phyloP scores from a whole-genome alignment of 2,888 invertebrate species.

The Patella pellucida region DNA sequence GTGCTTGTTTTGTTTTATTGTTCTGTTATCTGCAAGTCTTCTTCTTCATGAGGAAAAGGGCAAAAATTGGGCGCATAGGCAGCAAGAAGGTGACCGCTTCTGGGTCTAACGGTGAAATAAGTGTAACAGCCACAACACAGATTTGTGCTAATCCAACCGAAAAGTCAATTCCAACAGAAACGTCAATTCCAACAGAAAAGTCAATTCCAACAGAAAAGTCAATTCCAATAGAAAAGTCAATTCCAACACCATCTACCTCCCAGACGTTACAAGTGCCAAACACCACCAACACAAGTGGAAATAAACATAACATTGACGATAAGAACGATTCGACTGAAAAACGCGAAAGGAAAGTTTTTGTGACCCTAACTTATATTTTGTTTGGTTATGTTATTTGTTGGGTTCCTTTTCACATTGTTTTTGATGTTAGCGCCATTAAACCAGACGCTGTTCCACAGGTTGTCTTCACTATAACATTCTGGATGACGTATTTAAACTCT shows the following conservation, averaged over 20 bases:
- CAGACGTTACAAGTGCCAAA: background rate
- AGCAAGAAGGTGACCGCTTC: background rate
- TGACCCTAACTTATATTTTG: conserved; percentile 53
- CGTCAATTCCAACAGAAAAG: no score
- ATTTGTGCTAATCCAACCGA: background rate
- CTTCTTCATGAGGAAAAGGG: conserved; percentile 44
- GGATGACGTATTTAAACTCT: conserved; percentile 60
- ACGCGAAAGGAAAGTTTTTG: conserved; percentile 42
- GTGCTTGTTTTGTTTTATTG: conserved; percentile 54
- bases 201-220: no score
- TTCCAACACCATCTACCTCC: no score
- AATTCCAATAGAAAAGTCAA: no score
- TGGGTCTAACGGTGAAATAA: background rate
- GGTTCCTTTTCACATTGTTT: conserved; percentile 58
- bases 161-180: no score
- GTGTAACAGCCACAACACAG: background rate
- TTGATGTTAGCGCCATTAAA: conserved; percentile 50
- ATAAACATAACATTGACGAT: background rate
- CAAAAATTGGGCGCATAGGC: conserved; percentile 17
- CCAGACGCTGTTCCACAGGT: conserved; percentile 42
- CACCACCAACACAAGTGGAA: background rate
- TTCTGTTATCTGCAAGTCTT: conserved; percentile 57
- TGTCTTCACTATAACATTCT: conserved; percentile 48
- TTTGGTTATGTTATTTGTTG: conserved; percentile 55
- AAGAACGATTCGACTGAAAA: background rate